phyloP scores from a whole-genome alignment of 2,113 vertebrate genomes.

The Gopherus evgoodei region DNA sequence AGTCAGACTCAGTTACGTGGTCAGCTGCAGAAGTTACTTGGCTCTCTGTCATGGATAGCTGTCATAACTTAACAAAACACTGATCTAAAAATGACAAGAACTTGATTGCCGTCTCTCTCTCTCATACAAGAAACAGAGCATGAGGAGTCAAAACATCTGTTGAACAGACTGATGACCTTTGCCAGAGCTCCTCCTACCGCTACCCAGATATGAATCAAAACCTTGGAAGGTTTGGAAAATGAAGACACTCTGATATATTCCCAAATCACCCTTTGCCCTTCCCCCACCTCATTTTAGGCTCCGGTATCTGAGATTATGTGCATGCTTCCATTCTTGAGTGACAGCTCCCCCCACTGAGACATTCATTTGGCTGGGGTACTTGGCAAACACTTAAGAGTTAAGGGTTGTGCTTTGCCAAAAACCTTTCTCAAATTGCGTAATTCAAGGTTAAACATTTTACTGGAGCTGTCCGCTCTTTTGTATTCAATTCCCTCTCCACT shows the following conservation, averaged over 20 bases:
- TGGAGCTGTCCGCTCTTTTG: slow-evolving; percentile 24
- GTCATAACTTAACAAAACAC: slow-evolving; percentile 72
- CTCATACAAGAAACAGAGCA: slow-evolving; percentile 62
- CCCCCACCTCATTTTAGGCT: not conserved
- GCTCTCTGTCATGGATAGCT: slow-evolving; percentile 66
- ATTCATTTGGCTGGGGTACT: slow-evolving; percentile 57
- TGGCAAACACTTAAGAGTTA: slow-evolving; percentile 55
- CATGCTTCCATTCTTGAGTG: not conserved
- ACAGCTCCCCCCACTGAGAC: not conserved
- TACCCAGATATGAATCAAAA: slow-evolving; percentile 20
- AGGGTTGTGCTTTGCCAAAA: slow-evolving; percentile 42
- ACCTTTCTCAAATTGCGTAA: slow-evolving; percentile 58
- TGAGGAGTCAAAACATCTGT: slow-evolving; percentile 73
- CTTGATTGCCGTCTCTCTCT: slow-evolving; percentile 64
- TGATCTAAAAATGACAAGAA: slow-evolving; percentile 75
- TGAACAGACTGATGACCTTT: slow-evolving; percentile 48
- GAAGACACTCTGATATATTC: not conserved
- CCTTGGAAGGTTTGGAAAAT: not conserved
- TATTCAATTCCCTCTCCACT: not conserved
- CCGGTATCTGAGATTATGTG: not conserved
- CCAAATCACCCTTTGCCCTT: not conserved
- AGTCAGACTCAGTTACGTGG: slow-evolving; percentile 66
- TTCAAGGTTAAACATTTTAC: slow-evolving; percentile 56
- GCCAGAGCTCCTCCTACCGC: slow-evolving; percentile 67
- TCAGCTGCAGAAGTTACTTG: slow-evolving; percentile 73